Evolutionary conservation across 1,140 invertebrate species (phyloP).

Genomic region (Leptestheria dahalacensis): DNA sequence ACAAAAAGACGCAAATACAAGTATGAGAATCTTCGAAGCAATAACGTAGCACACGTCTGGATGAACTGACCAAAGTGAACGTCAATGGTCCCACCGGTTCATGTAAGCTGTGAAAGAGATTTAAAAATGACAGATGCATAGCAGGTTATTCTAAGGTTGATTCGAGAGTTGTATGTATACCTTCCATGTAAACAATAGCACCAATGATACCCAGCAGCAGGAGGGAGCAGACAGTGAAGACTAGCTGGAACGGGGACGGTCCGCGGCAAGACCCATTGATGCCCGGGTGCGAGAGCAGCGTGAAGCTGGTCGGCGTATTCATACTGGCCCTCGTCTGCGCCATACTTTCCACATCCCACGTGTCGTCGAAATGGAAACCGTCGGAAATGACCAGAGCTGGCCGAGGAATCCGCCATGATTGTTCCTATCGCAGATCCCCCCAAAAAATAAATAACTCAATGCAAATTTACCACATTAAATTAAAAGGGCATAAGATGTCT

Average conservation of each 20-base stretch:
- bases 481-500: too few relatives aligned
- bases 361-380: not conserved
- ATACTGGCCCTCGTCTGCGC: not conserved
- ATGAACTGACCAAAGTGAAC: too few relatives aligned
- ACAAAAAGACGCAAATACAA: too few relatives aligned
- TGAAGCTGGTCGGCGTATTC: constrained; percentile 5
- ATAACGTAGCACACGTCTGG: too few relatives aligned
- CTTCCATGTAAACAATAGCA: constrained; percentile 44
- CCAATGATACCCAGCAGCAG: constrained; percentile 57
- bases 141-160: too few relatives aligned
- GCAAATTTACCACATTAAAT: too few relatives aligned
- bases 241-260: not conserved
- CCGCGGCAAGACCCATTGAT: not conserved
- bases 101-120: too few relatives aligned
- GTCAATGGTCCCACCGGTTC: too few relatives aligned
- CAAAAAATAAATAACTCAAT: too few relatives aligned
- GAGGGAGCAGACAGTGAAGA: constrained; percentile 46
- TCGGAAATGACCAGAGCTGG: not conserved
- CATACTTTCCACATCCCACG: not conserved
- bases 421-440: not conserved
- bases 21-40: too few relatives aligned
- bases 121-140: too few relatives aligned
- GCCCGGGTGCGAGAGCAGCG: not conserved
- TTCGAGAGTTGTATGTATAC: constrained; percentile 25
- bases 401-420: not conserved